Conservation (phyloP, 2,113 vertebrate species). For the Psittacus erithacus region DNA sequence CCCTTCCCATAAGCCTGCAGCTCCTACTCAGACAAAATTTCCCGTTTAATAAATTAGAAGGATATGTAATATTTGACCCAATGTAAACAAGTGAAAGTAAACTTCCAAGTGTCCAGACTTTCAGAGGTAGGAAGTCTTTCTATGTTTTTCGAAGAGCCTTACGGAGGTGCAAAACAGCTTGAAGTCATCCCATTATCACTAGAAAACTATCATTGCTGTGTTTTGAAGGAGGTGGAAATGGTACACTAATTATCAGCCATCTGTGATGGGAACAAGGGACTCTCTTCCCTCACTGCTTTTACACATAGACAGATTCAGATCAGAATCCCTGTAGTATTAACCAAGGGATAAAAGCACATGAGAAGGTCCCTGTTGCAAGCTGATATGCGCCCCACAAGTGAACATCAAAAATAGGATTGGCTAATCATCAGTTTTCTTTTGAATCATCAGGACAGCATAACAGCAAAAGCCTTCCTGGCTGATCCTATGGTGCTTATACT, state of each 20-base stretch:
- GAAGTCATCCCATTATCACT: constrained; percentile 5
- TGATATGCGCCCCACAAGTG: not conserved
- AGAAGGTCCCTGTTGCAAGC: not conserved
- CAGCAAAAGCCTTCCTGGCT: not conserved
- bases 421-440: not conserved
- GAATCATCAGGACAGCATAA: not conserved
- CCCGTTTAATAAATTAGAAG: not conserved
- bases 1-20: not conserved
- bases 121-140: not conserved
- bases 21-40: not conserved
- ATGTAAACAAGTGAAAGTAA: not conserved
- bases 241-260: constrained; percentile 45
- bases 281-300: not conserved
- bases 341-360: not conserved
- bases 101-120: not conserved
- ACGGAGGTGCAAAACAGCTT: constrained; percentile 10
- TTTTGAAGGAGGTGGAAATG: not conserved
- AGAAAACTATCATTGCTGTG: not conserved
- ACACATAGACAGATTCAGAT: constrained; percentile 1
- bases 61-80: not conserved
- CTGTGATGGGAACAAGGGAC: constrained; percentile 30
- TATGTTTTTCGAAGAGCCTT: not conserved
- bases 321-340: constrained; percentile 14
- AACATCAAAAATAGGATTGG: not conserved
- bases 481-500: not conserved